Percentiles rank a stretch among this genome's conserved stretches.
Evolutionary conservation across 1,140 invertebrate genomes (phyloP).

Genomic region (Rhagoletis zephyria): DNA sequence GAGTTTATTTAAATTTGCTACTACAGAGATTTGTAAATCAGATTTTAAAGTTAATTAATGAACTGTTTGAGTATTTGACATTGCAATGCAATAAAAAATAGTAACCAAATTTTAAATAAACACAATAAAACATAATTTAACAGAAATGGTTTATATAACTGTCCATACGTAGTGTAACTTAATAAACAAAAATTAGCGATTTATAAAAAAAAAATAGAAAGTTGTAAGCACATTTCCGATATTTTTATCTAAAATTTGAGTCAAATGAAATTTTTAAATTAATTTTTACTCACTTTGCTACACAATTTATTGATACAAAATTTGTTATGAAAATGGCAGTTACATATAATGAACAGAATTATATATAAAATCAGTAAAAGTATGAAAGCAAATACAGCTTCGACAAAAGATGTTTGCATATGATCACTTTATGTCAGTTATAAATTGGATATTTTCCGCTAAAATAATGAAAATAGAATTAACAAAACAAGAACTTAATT

Average conservation of each 20-base stretch:
- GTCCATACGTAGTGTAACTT: constrained; percentile 32
- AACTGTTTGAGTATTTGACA: constrained; percentile 32
- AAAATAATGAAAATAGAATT: constrained; percentile 1
- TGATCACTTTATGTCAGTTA: background rate
- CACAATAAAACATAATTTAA: background rate
- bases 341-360: background rate
- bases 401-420: background rate
- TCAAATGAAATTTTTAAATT: background rate
- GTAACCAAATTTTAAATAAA: background rate
- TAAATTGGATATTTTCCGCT: background rate
- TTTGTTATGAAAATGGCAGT: background rate
- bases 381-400: background rate
- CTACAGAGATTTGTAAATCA: constrained; percentile 4
- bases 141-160: constrained; percentile 37
- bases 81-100: constrained; percentile 20
- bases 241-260: constrained; percentile 6
- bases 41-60: constrained; percentile 16
- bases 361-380: background rate
- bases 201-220: constrained; percentile 26
- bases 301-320: background rate
- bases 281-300: constrained; percentile 37
- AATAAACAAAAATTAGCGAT: background rate
- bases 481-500: background rate
- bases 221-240: constrained; percentile 35
- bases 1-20: background rate